Base-by-base conservation (phyloP, 2,888 invertebrate genomes). In the Yponomeuta malinellus region DNA sequence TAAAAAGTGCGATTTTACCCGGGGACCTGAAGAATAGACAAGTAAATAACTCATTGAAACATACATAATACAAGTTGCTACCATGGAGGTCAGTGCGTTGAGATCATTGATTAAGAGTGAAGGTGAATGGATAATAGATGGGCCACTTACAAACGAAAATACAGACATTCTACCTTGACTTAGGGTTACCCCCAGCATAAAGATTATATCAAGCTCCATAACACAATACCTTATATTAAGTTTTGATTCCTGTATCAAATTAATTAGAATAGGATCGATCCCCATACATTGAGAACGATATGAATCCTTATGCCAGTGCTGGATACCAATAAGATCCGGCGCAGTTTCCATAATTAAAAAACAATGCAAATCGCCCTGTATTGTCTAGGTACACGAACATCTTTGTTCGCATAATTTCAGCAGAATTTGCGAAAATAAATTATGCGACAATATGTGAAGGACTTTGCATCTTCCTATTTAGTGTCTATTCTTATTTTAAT, bases 401-500 rank as follows among this genome's bases (percentile, higher is more conserved):
- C 31, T 65, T 33, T 65, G 65, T 33, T 10, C 65, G 31, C 31
- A 65, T 8, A 65, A 12, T 31, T 31, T 65, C 10, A 10, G 65
- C 52, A 59, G 52, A 59, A 59, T 59, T 59, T 59, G 52, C 52
- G 52, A 68, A 83, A 82, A 83, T 79, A 79, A 78, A 79, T 77
- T 76, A 81, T 82, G 78, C 77, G 78, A 75, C 81, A 77, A 74
- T 78, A 81, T 78, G 79, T 79, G 85, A 88, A 88, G 88, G 87
- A 83, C 86, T 87, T 81, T 80, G 81, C 76, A 80, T 78, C 81
- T 82, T 78, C 52, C 37, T 33, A 48, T 59, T 81, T 83, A 82
- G 78, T 78, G 78, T 75, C 79, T 79, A 86, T 89, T 88, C 84
- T 86, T 81, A 88, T 88, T 87, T 76, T 82, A 88, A 87, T 88